Percentiles rank a stretch among this genome's conserved stretches.
Conservation (phyloP, 2,888 invertebrate species). For the Rhyacophila evoluta region DNA sequence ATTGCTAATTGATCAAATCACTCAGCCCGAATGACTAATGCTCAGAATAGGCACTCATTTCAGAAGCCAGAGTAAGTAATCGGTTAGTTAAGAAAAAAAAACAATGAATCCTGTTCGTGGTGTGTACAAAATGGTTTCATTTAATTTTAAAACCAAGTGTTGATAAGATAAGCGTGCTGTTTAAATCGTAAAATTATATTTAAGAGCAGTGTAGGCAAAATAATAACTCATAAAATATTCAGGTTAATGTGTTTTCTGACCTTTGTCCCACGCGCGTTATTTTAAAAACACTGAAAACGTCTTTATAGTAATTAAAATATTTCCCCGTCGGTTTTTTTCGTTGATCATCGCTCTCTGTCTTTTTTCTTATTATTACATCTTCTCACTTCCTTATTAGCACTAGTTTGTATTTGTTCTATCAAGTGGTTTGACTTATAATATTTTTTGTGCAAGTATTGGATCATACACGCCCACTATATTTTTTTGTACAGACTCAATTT, state of each 20-base stretch:
- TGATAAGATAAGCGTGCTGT: conserved; percentile 24
- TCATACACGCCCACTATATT: conserved; percentile 1
- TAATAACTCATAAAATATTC: conserved; percentile 26
- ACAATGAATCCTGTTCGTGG: conserved; percentile 1
- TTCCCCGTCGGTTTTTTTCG: conserved; percentile 4
- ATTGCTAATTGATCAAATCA: not conserved
- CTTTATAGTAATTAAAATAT: conserved; percentile 38
- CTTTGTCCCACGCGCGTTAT: conserved; percentile 36
- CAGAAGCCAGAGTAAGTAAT: conserved; percentile 9
- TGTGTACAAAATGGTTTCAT: conserved; percentile 21
- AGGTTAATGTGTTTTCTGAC: conserved; percentile 40
- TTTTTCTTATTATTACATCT: not conserved
- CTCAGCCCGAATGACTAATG: not conserved
- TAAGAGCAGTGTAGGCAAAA: conserved; percentile 18
- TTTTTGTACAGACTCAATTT: not conserved
- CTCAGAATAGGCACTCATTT: not conserved
- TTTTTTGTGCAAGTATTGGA: not conserved
- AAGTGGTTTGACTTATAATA: conserved; percentile 15
- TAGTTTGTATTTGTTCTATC: conserved; percentile 22
- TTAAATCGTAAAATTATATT: conserved; percentile 19
- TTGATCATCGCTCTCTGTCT: conserved; percentile 1
- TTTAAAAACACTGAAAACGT: conserved; percentile 32
- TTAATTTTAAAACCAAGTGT: conserved; percentile 16
- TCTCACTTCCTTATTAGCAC: conserved; percentile 24
- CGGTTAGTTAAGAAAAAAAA: not conserved